These are phyloP conservation scores for Lepisosteus oculatus DNA, from an alignment of 2,113 vertebrate species.

Conservation along the genomic window DNA sequence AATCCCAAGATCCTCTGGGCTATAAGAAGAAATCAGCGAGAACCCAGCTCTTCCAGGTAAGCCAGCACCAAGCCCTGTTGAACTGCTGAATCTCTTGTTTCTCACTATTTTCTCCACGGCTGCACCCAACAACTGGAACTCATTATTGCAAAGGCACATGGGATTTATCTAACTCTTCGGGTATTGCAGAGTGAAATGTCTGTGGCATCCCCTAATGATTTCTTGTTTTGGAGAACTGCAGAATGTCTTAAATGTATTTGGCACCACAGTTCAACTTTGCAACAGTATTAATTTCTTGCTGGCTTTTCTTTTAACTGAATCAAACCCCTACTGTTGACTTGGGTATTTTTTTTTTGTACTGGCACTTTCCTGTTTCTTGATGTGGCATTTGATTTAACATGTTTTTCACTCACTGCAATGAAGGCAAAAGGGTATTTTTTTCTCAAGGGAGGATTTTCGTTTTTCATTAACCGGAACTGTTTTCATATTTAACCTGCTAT, in stretches of 20 bases:
- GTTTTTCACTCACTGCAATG: no score
- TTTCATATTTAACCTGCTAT: no score
- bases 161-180: constrained; percentile 24
- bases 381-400: no score
- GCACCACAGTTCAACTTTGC: not conserved
- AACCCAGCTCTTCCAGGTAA: constrained; percentile 57
- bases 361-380: not conserved
- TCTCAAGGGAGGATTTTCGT: no score
- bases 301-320: not conserved
- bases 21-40: constrained; percentile 64
- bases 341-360: not conserved
- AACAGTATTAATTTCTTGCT: constrained; percentile 1
- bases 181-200: not conserved
- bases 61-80: constrained; percentile 23
- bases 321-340: not conserved
- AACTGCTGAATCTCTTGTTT: constrained; percentile 46
- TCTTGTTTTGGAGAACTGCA: not conserved
- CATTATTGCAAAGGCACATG: constrained; percentile 41
- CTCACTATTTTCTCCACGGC: constrained; percentile 43
- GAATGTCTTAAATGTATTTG: not conserved
- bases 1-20: constrained; percentile 40
- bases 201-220: not conserved
- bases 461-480: no score
- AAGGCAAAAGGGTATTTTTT: no score
- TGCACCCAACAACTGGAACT: constrained; percentile 55